A percentile compares a stretch with the other conserved stretches of the same genome.
Conservation (phyloP, 2,113 vertebrate species). For the Charadrius vociferus region DNA sequence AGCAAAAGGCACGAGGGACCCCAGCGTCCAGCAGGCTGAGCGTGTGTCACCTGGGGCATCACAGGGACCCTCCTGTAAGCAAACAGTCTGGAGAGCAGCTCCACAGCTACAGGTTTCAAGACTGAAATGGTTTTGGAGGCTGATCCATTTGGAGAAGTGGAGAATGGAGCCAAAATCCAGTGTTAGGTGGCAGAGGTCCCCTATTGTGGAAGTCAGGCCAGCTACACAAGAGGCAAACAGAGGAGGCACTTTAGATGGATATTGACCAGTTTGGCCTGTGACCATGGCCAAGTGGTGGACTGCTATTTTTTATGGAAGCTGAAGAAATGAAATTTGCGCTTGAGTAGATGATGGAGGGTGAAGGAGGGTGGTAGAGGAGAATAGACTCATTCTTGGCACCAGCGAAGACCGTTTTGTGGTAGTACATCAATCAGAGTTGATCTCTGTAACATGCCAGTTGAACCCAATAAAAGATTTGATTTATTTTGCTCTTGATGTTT, state of each 20-base stretch:
- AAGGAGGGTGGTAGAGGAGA: not conserved
- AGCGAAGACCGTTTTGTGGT: not conserved
- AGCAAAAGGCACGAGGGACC: rapidly evolving
- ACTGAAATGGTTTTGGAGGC: not conserved
- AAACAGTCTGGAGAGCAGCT: not conserved
- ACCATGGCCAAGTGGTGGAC: not conserved
- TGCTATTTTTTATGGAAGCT: not conserved
- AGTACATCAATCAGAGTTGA: not conserved
- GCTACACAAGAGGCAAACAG: not conserved
- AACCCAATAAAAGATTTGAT: not conserved
- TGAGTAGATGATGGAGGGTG: not conserved
- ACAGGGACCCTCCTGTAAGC: too few relatives aligned
- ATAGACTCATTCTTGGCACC: not conserved
- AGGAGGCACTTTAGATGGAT: rapidly evolving
- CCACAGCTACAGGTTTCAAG: not conserved
- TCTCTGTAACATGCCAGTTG: rapidly evolving
- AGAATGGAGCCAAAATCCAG: not conserved
- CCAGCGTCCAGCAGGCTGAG: too few relatives aligned
- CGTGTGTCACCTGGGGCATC: rapidly evolving
- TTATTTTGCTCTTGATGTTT: not conserved
- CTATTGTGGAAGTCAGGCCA: not conserved
- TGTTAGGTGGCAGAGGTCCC: too few relatives aligned
- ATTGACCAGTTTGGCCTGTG: not conserved
- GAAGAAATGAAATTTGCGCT: not conserved
- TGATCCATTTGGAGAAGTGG: not conserved